Percentiles rank a stretch among this genome's conserved stretches.
Evolutionary conservation across 2,797 vertebrate genomes (phyloP).

Genomic region (Pseudochirops cupreus): DNA sequence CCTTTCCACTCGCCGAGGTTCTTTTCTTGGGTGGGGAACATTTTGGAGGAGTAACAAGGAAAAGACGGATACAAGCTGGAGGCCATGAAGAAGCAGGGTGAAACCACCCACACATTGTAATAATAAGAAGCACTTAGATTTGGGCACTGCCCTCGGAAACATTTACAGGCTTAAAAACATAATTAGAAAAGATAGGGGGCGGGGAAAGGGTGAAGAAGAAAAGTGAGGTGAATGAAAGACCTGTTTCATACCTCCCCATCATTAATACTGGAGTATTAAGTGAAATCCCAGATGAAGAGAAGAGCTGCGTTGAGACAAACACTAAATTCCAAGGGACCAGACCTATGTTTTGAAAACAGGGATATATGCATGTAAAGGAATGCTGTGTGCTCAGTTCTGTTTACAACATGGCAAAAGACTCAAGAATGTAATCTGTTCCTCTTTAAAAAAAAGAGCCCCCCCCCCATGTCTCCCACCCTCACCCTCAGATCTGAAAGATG

Average conservation of each 20-base stretch:
- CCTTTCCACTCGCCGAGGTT: constrained; percentile 38
- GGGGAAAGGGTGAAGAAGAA: constrained; percentile 46
- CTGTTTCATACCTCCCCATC: constrained; percentile 78
- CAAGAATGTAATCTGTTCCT: constrained; percentile 79
- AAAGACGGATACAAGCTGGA: constrained; percentile 70
- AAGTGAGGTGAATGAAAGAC: constrained; percentile 79
- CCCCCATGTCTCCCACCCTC: not conserved
- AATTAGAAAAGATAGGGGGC: constrained; percentile 77
- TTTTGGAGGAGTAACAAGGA: constrained; percentile 63
- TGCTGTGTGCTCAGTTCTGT: constrained; percentile 82
- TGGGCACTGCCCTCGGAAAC: constrained; percentile 79
- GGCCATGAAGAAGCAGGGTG: constrained; percentile 62
- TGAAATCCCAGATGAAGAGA: constrained; percentile 80
- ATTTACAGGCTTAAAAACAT: constrained; percentile 74
- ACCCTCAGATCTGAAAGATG: constrained; percentile 62
- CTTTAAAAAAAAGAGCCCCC: constrained; percentile 13
- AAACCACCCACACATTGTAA: constrained; percentile 77
- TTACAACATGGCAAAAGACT: constrained; percentile 83
- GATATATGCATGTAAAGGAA: constrained; percentile 82
- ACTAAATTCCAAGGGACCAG: constrained; percentile 80
- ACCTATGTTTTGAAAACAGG: constrained; percentile 80
- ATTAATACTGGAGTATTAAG: constrained; percentile 80
- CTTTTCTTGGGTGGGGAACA: constrained; percentile 38
- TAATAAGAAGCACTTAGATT: constrained; percentile 79
- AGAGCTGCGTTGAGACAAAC: constrained; percentile 76